Evolutionary conservation across 2,113 vertebrate genomes (phyloP).

Genomic region (Microcebus tavaratra): DNA sequence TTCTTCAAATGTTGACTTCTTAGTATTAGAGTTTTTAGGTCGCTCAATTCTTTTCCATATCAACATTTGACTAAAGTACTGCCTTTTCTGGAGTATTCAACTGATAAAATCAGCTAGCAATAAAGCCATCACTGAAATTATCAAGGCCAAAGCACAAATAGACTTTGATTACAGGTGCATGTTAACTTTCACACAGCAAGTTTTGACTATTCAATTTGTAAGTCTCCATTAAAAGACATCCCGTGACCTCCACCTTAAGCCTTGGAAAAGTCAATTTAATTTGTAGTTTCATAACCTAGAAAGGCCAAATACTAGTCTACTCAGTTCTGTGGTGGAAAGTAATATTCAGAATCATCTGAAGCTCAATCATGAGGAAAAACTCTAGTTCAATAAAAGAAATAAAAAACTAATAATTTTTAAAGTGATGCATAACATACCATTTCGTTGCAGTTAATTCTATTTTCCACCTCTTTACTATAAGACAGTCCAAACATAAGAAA

Average conservation of each 20-base stretch:
- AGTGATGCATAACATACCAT: slow-evolving; percentile 57
- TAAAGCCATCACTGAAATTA: slow-evolving; percentile 48
- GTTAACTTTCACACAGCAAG: slow-evolving; percentile 40
- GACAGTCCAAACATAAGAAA: slow-evolving; percentile 69
- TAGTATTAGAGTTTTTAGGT: background rate
- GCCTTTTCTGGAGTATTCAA: background rate
- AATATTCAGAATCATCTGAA: slow-evolving; percentile 61
- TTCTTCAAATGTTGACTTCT: slow-evolving; percentile 3
- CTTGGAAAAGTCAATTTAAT: slow-evolving; percentile 23
- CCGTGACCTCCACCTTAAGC: slow-evolving; percentile 22
- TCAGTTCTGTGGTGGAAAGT: background rate
- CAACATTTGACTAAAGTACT: background rate
- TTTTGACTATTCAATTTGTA: slow-evolving; percentile 48
- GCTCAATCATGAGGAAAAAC: slow-evolving; percentile 63
- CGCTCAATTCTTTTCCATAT: background rate
- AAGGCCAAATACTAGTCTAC: background rate
- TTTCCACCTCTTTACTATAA: slow-evolving; percentile 71
- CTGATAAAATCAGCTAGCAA: background rate
- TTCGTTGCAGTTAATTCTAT: slow-evolving; percentile 76
- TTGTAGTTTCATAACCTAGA: slow-evolving; percentile 23
- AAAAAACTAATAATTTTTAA: slow-evolving; percentile 71
- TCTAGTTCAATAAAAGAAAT: slow-evolving; percentile 62
- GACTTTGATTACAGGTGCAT: slow-evolving; percentile 28
- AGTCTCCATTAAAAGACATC: slow-evolving; percentile 49
- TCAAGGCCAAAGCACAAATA: slow-evolving; percentile 45